These are phyloP conservation scores for Dendrocincla tyrannina DNA, from an alignment of 2,797 vertebrate genomes.

Conservation along the genomic window DNA sequence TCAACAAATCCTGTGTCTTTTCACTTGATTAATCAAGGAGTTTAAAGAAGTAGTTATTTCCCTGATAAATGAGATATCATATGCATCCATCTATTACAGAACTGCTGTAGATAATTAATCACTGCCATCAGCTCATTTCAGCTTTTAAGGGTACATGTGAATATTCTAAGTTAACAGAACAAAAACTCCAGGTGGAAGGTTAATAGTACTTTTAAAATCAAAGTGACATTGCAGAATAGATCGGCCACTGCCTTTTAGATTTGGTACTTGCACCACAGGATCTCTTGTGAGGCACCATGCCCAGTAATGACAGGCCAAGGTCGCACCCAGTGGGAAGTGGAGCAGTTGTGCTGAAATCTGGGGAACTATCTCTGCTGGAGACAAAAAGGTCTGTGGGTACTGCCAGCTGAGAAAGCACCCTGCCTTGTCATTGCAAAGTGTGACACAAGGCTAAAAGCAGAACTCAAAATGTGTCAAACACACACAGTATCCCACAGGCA, in stretches of 20 bases:
- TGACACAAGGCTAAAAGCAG: not conserved
- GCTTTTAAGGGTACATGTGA: conserved; percentile 54
- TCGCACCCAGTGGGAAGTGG: fast-evolving
- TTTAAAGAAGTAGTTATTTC: conserved; percentile 57
- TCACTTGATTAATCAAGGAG: conserved; percentile 33
- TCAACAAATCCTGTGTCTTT: conserved; percentile 36
- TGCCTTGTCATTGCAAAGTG: not conserved
- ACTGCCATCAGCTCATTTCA: conserved; percentile 66
- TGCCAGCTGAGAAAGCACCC: not conserved
- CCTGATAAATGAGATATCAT: conserved; percentile 57
- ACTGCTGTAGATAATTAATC: conserved; percentile 67
- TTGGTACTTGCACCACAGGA: conserved; percentile 2
- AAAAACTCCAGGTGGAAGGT: conserved; percentile 69
- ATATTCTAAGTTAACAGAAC: conserved; percentile 58
- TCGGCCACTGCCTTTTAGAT: conserved; percentile 40
- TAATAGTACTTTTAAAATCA: conserved; percentile 59
- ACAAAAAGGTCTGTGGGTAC: not conserved
- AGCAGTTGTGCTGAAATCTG: not conserved
- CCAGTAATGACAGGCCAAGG: not conserved
- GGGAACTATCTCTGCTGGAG: not conserved
- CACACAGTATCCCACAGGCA: not conserved
- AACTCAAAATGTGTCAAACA: conserved; percentile 32
- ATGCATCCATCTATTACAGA: conserved; percentile 49
- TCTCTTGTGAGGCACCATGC: not conserved
- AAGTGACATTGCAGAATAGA: conserved; percentile 35